Conservation (phyloP, 2,113 vertebrate genomes). For the Prionailurus viverrinus region DNA sequence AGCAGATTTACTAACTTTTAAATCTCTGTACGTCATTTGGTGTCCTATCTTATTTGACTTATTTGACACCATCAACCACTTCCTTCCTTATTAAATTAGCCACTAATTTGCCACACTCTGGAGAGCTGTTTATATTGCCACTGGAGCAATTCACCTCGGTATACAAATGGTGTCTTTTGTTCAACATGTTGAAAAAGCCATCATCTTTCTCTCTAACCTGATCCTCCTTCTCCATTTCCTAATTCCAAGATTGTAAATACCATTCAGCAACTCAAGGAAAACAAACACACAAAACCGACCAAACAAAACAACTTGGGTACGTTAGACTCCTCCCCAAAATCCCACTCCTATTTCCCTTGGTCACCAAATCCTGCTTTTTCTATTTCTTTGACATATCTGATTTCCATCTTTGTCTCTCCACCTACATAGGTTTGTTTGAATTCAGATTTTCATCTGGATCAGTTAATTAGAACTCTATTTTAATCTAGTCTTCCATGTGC, state of each 20-base stretch:
- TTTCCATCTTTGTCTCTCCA: background rate
- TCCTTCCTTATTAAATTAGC: background rate
- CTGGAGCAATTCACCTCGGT: background rate
- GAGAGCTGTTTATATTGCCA: background rate
- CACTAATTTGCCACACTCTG: background rate
- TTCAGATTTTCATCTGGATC: background rate
- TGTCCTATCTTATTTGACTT: background rate
- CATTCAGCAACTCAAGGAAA: background rate
- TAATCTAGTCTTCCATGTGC: background rate
- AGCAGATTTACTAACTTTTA: background rate
- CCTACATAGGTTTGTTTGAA: background rate
- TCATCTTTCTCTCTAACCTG: background rate
- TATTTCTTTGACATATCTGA: background rate
- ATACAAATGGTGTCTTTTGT: background rate
- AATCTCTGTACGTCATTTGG: background rate
- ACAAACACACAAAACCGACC: background rate
- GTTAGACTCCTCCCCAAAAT: background rate
- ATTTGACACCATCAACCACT: background rate
- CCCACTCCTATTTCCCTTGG: background rate
- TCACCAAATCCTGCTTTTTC: background rate
- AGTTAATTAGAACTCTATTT: background rate
- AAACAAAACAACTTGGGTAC: background rate
- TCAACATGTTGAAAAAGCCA: background rate
- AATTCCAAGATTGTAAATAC: background rate
- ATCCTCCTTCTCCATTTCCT: background rate